Conservation (phyloP, 2,797 vertebrate species). For the Microcaecilia unicolor region DNA sequence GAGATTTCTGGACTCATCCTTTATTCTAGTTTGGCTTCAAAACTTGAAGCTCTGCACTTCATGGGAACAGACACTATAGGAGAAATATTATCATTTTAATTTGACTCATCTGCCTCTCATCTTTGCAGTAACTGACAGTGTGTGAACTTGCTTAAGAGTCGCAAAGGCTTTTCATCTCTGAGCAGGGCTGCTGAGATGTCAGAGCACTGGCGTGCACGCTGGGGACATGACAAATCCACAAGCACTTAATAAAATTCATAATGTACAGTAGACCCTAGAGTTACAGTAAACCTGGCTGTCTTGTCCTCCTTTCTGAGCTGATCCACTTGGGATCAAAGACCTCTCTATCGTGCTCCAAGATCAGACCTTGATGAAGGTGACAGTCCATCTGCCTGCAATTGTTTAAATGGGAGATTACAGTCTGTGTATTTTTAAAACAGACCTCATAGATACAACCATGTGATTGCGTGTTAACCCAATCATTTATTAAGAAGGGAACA, state of each 20-base stretch:
- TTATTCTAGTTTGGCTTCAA: conserved; percentile 13
- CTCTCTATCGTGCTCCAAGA: too few relatives aligned
- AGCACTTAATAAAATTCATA: conserved; percentile 13
- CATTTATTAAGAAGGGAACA: too few relatives aligned
- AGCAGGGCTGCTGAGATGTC: conserved; percentile 12
- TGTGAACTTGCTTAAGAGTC: conserved; percentile 25
- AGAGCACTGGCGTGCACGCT: conserved; percentile 12
- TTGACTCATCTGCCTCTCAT: conserved; percentile 15
- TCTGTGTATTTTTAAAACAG: too few relatives aligned
- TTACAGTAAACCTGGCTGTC: too few relatives aligned
- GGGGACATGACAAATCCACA: conserved; percentile 19
- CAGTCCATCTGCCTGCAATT: too few relatives aligned
- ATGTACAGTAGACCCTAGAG: fast-evolving
- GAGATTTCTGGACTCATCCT: conserved; percentile 7
- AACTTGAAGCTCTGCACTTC: conserved; percentile 12
- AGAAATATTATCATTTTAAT: conserved; percentile 15
- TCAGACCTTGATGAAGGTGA: too few relatives aligned
- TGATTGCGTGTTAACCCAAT: too few relatives aligned
- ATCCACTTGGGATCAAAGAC: too few relatives aligned
- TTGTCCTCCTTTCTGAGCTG: too few relatives aligned
- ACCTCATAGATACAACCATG: too few relatives aligned
- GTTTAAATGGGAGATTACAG: too few relatives aligned
- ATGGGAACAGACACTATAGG: conserved; percentile 12
- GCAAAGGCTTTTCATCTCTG: conserved; percentile 24
- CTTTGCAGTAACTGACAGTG: conserved; percentile 15